Percentiles rank a stretch among this genome's conserved stretches.
phyloP scores from a whole-genome alignment of 2,797 vertebrate species.

The Schizopygopsis pylzovi region DNA sequence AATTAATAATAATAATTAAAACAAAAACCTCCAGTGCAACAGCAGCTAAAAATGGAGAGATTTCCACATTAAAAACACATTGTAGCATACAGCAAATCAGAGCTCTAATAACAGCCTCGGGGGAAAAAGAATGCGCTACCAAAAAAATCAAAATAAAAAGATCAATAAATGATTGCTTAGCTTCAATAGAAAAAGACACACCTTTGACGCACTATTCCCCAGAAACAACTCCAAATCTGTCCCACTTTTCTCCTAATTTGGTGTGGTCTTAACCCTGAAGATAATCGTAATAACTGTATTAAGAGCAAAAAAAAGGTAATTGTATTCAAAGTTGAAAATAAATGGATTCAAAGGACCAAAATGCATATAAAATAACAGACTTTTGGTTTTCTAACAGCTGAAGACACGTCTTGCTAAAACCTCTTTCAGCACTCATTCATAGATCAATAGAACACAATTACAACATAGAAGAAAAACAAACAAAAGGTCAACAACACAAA shows the following conservation, averaged over 20 bases:
- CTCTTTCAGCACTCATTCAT: slow-evolving; percentile 4
- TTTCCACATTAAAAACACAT: slow-evolving; percentile 39
- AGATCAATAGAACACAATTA: not conserved
- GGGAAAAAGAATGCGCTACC: slow-evolving; percentile 53
- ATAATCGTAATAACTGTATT: slow-evolving; percentile 63
- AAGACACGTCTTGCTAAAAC: slow-evolving; percentile 34
- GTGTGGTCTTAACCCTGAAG: slow-evolving; percentile 82
- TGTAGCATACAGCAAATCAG: slow-evolving; percentile 75
- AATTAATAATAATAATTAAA: slow-evolving; percentile 52
- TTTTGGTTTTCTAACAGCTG: slow-evolving; percentile 56
- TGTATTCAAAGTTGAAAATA: slow-evolving; percentile 2
- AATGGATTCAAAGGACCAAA: slow-evolving; percentile 28
- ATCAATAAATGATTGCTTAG: slow-evolving; percentile 48
- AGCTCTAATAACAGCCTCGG: slow-evolving; percentile 56
- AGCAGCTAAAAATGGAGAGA: slow-evolving; percentile 67
- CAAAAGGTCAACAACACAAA: slow-evolving; percentile 17
- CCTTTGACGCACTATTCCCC: slow-evolving; percentile 52
- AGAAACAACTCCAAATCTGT: slow-evolving; percentile 16
- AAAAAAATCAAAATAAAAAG: slow-evolving; percentile 60
- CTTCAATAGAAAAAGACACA: slow-evolving; percentile 66
- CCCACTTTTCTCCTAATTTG: slow-evolving; percentile 74
- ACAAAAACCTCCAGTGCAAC: slow-evolving; percentile 76
- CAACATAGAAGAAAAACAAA: slow-evolving; percentile 17
- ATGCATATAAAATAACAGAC: slow-evolving; percentile 22
- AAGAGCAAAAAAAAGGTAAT: slow-evolving; percentile 19